Evolutionary conservation across 1,140 invertebrate genomes (phyloP), one percentile per base, ranked within the genome.

Genomic region (Phymorhynchus buccinoides): DNA sequence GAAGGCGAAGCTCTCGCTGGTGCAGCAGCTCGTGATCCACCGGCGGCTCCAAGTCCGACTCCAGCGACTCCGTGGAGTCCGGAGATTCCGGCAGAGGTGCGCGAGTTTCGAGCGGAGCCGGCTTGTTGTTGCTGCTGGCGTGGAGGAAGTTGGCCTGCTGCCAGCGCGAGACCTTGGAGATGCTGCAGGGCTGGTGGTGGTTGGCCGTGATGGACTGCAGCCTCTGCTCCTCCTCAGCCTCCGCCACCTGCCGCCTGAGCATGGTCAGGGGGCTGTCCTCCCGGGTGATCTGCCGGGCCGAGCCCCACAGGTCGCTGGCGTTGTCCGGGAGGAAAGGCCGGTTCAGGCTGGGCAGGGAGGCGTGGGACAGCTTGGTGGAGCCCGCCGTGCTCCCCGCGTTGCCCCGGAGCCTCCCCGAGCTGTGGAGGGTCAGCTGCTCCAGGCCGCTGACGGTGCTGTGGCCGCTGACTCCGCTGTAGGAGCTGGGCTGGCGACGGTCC

Each of bases 381-480:
- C 30, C 30, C 6, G 30, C 30, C 30, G 68, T 37, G 68, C 35
- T 71, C 30, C 68, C 35, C 6, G 30, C 30, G 9, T 7, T 52
- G 30, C 30, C 18, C 35, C 68, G 44, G 22, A 79, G 30, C 41
- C 14, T 79, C 4, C 27, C 44, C 22, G 44, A 44, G 39, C 41
- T 79, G 39, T 44, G 41, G 22, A 79, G 41, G 77, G 44, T 79
- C 37, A 79, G 41, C 41, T 44, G 41, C 9, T 44, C 44, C 30
- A 79, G 4, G 77, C 27, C 44, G 77, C 41, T 79, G 35, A 79
- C 3, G 7, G 22, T 30, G 77, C 77, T 79, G 41, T 52, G n/a
- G 39, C 77, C 77, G 77, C 77, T 79, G 44, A 44, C 18, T 4
- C 77, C 77, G 77, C 77, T 79, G 77, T 79, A 79, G 44, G 35